A percentile compares a stretch with the other conserved stretches of the same genome.
These are phyloP conservation scores for Hypomesus transpacificus DNA, from an alignment of 2,113 vertebrate species.

Conservation along the genomic window DNA sequence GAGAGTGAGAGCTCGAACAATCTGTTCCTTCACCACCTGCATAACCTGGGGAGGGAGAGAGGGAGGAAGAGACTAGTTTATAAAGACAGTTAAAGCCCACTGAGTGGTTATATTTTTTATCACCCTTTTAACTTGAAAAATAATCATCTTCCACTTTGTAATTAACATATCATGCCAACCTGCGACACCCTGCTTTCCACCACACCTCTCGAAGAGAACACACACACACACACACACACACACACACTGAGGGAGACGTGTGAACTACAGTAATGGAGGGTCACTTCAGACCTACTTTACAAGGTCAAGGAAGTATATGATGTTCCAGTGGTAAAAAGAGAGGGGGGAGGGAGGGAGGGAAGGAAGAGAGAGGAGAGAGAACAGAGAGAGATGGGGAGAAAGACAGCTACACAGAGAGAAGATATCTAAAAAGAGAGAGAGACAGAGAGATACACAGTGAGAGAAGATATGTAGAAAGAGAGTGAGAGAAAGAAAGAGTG, in stretches of 20 bases:
- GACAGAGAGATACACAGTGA: background rate
- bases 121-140: no score
- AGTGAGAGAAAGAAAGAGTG: no score
- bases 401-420: background rate
- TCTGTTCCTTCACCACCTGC: conserved; percentile 99
- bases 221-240: no score
- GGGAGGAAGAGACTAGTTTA: no score
- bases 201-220: no score
- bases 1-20: conserved; percentile 93
- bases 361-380: background rate
- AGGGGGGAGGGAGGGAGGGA: no score
- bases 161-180: background rate
- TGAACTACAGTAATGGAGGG: no score
- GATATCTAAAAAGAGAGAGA: no score
- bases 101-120: background rate
- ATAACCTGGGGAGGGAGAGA: conserved; percentile 79
- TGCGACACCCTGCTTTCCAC: background rate
- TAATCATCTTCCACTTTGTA: no score
- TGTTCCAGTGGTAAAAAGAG: background rate
- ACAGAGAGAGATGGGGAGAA: background rate
- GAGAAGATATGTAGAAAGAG: background rate
- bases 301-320: no score
- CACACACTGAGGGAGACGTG: no score
- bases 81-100: background rate
- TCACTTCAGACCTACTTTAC: no score